Evolutionary conservation across 2,888 invertebrate species (phyloP), one percentile per base, ranked within the genome.

Genomic region (Eupeodes luniger): DNA sequence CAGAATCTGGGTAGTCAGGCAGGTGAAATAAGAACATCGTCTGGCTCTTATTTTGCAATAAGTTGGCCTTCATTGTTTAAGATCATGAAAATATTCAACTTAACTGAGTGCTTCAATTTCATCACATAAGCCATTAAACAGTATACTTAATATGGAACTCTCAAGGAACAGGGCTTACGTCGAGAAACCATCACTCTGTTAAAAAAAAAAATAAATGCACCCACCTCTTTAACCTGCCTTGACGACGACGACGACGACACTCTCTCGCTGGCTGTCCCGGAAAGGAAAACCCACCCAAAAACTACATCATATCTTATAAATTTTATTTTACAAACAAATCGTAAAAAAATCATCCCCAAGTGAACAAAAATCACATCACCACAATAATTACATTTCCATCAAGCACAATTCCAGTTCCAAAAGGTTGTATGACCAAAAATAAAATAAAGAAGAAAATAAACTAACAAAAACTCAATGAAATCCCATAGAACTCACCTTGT

Each of bases 401-500:
- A 72, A 14, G 47, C 34, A 27, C 27, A 40, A 59, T 72, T 72
- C 55, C 79, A 83, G 66, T 81, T 77, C 66, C 70, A 76, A 14
- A 66, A 9, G 14, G 57, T 49, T 59, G 47, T 66, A 78, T 59
- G 72, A 66, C 69, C 69, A 59, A 86, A 81, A 67, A 49, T 40
- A 74, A 12, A 27, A 76, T 53, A 78, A 78, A 49, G 27, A 57
- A 55, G 55, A 12, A 16, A 74, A 27, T 27, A 61, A 80, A 76
- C 34, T 34, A 9, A 80, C 40, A 70, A 75, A 62, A 79, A 79
- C 62, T 84, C 80, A 77, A 79, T 80, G 80, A 79, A 80, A 80
- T 77, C 80, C 80, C 67, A 27, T 66, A 66, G 66, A 66, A 77
- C 59, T 84, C 76, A 84, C 87, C 87, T 87, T 87, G 87, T 87